Percentiles rank a stretch among this genome's conserved stretches.
Conservation (phyloP, 1,140 invertebrate species). For the Acyrthosiphon pisum region DNA sequence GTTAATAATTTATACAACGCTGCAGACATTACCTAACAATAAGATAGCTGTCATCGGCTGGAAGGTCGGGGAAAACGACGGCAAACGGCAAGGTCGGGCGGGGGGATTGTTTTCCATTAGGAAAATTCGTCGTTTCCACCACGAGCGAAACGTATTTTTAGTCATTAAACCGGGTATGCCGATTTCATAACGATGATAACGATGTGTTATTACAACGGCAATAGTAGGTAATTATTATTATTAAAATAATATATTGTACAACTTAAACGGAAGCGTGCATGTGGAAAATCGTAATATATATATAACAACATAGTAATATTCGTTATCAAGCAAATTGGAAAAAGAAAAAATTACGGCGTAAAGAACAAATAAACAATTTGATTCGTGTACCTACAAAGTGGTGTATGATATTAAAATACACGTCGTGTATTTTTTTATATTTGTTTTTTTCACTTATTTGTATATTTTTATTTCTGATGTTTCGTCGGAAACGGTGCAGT, state of each 20-base stretch:
- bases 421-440: background rate
- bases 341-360: background rate
- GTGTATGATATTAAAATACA: too few relatives aligned
- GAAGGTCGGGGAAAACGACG: background rate
- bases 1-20: background rate
- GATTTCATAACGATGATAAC: background rate
- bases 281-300: background rate
- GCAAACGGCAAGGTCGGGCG: background rate
- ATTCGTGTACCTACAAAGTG: background rate
- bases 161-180: background rate
- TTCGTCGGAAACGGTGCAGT: background rate
- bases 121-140: background rate
- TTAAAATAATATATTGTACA: background rate
- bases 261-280: background rate
- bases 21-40: constrained; percentile 5
- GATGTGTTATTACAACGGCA: background rate
- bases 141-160: background rate
- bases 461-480: background rate
- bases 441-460: background rate
- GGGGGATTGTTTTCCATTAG: constrained; percentile 1
- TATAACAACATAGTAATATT: background rate
- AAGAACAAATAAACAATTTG: background rate
- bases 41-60: background rate
- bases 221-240: background rate
- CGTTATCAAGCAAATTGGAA: background rate